Evolutionary conservation across 2,797 vertebrate genomes (phyloP), one percentile per base, ranked within the genome.

Genomic region (Xyrichtys novacula): DNA sequence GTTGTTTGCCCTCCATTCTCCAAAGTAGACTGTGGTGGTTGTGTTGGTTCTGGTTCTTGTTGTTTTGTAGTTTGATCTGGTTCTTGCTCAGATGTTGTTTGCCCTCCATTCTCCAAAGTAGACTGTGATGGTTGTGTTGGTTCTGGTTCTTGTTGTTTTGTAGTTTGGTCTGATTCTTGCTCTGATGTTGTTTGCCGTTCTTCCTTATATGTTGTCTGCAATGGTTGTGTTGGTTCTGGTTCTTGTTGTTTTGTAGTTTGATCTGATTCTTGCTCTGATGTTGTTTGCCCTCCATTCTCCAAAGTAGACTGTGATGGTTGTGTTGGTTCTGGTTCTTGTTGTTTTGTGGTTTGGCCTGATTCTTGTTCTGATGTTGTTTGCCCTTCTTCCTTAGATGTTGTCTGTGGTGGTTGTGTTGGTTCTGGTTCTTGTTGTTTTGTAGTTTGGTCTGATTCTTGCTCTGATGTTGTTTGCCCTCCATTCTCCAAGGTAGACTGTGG

Each of bases 141-240:
- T 42, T 42, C 40, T 4, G 40, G 17, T 11, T 19, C 40, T 19
- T 5, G 17, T 1, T 6, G 2, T 20, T n/a, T 19, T 20, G 17
- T 3, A 10, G 34, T 12, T 25, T 20, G 0, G 10, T 43, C 43
- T 48, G 26, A 26, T 16, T 32, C 23, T 8, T 15, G 22, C 34
- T 17, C 38, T 2, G 14, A 0, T 15, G 12, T 1, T 15, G 28
- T 2, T 5, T 1, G 6, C n/a, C 14, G 4, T 46, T 5, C 0
- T 2, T 38, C 36, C 17, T 38, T n/a, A 38, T 14, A 3, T 38
- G 36, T 38, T 38, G 36, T 2, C 7, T 38, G 14, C 5, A 16
- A 16, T 17, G 38, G 5, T 1, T 5, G 15, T 39, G 38, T 39
- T n/a, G 38, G 16, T 39, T 39, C 17, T 1, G 38, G 10, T 39